phyloP scores from a whole-genome alignment of 2,113 vertebrate species.

The Chrysochloris asiatica region DNA sequence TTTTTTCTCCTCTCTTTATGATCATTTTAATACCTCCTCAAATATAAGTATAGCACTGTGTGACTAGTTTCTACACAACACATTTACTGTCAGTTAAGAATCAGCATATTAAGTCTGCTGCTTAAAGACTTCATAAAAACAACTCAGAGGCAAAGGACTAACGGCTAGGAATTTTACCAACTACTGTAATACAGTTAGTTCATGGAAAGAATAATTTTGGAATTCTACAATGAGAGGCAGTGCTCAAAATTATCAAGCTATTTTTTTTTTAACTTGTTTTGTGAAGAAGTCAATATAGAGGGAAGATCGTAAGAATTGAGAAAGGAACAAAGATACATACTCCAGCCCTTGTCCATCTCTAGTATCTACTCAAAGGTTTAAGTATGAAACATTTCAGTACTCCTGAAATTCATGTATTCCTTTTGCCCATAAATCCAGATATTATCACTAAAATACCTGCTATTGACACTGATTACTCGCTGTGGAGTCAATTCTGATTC shows the following conservation, averaged over 20 bases:
- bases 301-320: neutral
- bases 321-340: neutral
- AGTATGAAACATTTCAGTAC: neutral
- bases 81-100: conserved; percentile 19
- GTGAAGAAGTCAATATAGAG: neutral
- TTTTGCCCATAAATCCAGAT: conserved; percentile 10
- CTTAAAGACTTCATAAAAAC: conserved; percentile 30
- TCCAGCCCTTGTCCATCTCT: neutral
- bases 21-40: neutral
- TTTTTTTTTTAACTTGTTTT: conserved; percentile 32
- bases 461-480: no score
- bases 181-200: neutral
- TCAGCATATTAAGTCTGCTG: neutral
- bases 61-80: neutral
- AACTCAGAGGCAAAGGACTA: neutral
- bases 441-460: conserved; percentile 29
- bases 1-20: neutral
- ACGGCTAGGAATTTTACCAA: conserved; percentile 12
- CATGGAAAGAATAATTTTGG: neutral
- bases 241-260: neutral
- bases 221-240: conserved; percentile 8
- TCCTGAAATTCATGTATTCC: neutral
- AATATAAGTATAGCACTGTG: neutral
- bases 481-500: no score
- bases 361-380: conserved; percentile 6